Base-by-base conservation (phyloP, 2,113 vertebrate species). In the Phrynosoma platyrhinos region DNA sequence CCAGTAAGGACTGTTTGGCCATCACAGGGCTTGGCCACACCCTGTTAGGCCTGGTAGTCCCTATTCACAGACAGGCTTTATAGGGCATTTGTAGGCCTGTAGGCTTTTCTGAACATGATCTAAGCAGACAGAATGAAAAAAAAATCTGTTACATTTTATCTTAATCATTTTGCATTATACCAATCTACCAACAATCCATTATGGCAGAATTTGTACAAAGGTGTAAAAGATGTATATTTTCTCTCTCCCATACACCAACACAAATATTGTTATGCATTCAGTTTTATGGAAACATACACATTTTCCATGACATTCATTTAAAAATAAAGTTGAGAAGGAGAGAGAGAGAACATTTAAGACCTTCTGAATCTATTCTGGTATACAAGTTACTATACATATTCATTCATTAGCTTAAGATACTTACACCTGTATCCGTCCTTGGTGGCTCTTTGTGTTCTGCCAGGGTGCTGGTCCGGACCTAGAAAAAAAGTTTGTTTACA, bases 371-470 rank as follows among this genome's bases (percentile, higher is more conserved):
- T 68, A 32, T 82, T 62, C 58, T 62, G 13, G 14, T 62, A 4
- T 62, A 62, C n/a, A 88, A 68, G 0, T 16, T n/a, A 75, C 52
- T 55, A 30, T 53, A 74, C 23, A 47, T 69, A 85, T 0, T 0
- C 0, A 36, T n/a, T 30, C 80, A 9, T 30, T 0, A 87, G 82
- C 20, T 79, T 32, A 86, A 83, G 30, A 62, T 81, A 82, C 97
- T 96, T 96, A 97, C 97, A 94, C 96, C 97, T 91, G 75, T 91
- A 94, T 97, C 97, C 85, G 96, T 86, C 79, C 94, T 96, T 79
- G 94, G 79, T 79, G 94, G 80, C 52, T 97, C 97, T 93, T 96
- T 97, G 71, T 92, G 93, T 87, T 97, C 97, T 89, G 94, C 92
- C 36, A 96, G 84, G 91, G 95, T 94, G 86, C 92, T 94, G 89